Base-by-base conservation (phyloP, 2,888 invertebrate species). In the Helicoverpa assulta region DNA sequence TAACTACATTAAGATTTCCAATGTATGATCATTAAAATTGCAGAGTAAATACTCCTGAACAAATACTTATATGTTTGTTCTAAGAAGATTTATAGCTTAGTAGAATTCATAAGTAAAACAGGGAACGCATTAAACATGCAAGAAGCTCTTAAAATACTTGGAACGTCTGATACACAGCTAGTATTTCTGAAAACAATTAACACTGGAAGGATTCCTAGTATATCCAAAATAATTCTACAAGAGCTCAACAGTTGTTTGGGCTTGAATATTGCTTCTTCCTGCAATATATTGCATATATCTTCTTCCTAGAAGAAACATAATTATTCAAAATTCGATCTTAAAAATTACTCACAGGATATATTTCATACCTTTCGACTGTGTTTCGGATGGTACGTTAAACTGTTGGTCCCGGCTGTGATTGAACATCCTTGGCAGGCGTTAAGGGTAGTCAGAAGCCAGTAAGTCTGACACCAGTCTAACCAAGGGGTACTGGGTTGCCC, bases 121-220 rank as follows among this genome's bases (percentile, higher is more conserved):
- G 12, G 21, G 8, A 43, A 62, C 58, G 8, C 29, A 52, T 19
- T 47, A 55, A 58, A 76, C 52, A 55, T 59, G 21, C 29, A 52
- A 26, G 18, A 59, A 58, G 21, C 58, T 53, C 47, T 75, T 55
- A 16, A 65, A 70, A 60, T 65, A 52, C 51, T 65, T 19, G 8
- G 29, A 58, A 52, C 19, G n/a, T 19, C 14, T 37, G 47, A 37
- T 50, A 10, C 51, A 26, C 12, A 26, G 3, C 14, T 65, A 66
- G 66, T 29, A 47, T 56, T 66, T 63, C 26, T 33, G 33, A 37
- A 57, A 66, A 63, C 19, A 56, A 56, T 61, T 37, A 51, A 50
- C 14, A 52, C 51, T 75, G 5, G 1, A 33, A 50, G 12, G 4
- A 18, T 51, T 59, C 33, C 52, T 58, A 10, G 18, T 33, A 70